Evolutionary conservation across 2,888 invertebrate species (phyloP), one percentile per base, ranked within the genome.

Genomic region (Calliscelio sp.): DNA sequence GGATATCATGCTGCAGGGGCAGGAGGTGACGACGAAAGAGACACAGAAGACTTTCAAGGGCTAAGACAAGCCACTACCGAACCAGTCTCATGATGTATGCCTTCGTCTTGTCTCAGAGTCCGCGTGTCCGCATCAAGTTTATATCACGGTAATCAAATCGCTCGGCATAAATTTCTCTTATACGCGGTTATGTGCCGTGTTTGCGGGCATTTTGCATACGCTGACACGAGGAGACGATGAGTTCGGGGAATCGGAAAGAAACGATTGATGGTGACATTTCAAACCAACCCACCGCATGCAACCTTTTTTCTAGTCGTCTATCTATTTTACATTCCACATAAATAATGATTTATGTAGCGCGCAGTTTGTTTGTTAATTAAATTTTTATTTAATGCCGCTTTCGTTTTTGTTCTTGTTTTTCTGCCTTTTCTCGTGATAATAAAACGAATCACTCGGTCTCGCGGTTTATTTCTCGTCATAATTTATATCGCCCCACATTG

Each of bases 141-240:
- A 91, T 93, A 92, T 93, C 92, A 90, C 90, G 90, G 92, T 92
- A 93, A 92, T 93, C 93, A 92, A 93, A 92, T 92, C 92, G 89
- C 90, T 89, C 88, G 89, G 89, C 90, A 92, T 90, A 91, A 91
- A 92, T 91, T 91, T 90, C 81, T 86, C 88, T 85, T 89, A 89
- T 90, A 90, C 90, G 87, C 88, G 90, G 91, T 91, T 91, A 91
- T 91, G 89, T 89, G 88, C 87, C 25, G 65, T 68, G 75, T 79
- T 70, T 79, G 82, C 79, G 74, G 32, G 79, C 81, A 85, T 85
- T 85, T 85, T 79, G 85, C 85, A 85, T 85, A 81, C 85, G 73
- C 75, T 85, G 85, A 82, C 79, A 79, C 71, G 73, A 77, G 66
- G 35, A 53, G 66, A 79, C 85, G 85, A 83, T 77, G 85, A 85